A percentile compares a stretch with the other conserved stretches of the same genome.
Conservation (phyloP, 2,888 invertebrate genomes). For the Trachelus troglodyta region DNA sequence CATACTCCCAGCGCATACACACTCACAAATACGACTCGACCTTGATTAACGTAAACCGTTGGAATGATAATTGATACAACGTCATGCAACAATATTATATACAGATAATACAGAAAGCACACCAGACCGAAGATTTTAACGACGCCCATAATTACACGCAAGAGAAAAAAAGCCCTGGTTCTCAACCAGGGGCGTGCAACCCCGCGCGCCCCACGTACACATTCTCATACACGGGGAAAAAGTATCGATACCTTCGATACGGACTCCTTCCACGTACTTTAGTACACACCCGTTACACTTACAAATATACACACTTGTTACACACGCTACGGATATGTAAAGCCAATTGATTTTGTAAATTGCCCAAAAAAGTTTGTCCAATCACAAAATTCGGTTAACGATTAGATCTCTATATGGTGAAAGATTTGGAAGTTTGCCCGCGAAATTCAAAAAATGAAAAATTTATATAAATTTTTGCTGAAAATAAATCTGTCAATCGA, state of each 20-base stretch:
- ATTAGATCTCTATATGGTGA: slow-evolving; percentile 31
- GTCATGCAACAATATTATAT: slow-evolving; percentile 41
- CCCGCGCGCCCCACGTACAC: slow-evolving; percentile 57
- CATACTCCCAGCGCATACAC: slow-evolving; percentile 67
- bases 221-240: slow-evolving; percentile 48
- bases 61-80: slow-evolving; percentile 32
- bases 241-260: neutral
- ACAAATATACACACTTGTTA: slow-evolving; percentile 38
- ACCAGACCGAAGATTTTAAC: neutral
- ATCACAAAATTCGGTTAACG: slow-evolving; percentile 6
- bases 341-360: slow-evolving; percentile 67
- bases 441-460: neutral
- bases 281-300: slow-evolving; percentile 41
- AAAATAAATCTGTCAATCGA: neutral
- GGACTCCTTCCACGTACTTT: slow-evolving; percentile 38
- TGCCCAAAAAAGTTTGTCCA: slow-evolving; percentile 42
- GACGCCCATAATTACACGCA: slow-evolving; percentile 8
- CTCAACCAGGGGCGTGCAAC: slow-evolving; percentile 44
- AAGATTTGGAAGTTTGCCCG: neutral
- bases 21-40: slow-evolving; percentile 67
- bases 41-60: slow-evolving; percentile 57
- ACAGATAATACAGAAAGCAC: slow-evolving; percentile 27
- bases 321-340: slow-evolving; percentile 67
- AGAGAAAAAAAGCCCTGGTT: slow-evolving; percentile 55
- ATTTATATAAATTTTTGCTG: neutral